Conservation (phyloP, 64 coral and sea anemone genomes). For the Pocillopora damicornis region DNA sequence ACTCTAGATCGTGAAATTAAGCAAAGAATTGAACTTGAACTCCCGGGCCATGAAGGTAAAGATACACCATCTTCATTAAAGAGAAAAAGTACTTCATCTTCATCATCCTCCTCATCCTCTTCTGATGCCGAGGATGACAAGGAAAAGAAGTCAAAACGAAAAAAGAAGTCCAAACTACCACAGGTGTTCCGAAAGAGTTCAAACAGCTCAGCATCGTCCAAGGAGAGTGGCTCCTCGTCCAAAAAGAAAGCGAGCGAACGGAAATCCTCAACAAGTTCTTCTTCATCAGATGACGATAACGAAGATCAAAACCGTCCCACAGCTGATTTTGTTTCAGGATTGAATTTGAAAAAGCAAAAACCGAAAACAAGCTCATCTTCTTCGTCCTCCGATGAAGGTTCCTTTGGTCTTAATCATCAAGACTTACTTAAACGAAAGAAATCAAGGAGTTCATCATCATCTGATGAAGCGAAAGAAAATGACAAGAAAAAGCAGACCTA, state of each 20-base stretch:
- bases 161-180: constrained; percentile 10
- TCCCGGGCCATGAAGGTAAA: neutral
- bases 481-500: neutral
- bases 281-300: neutral
- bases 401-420: neutral
- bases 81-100: neutral
- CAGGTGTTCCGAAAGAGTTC: neutral
- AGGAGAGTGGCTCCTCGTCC: neutral
- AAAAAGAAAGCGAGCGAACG: neutral
- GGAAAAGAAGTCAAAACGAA: neutral
- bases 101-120: constrained; percentile 5
- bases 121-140: constrained; percentile 2
- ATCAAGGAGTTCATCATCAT: neutral
- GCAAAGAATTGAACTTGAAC: constrained; percentile 28
- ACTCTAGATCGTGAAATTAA: constrained; percentile 9
- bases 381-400: neutral
- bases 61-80: neutral
- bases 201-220: neutral
- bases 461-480: neutral
- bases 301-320: neutral
- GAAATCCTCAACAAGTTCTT: constrained; percentile 18
- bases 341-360: neutral
- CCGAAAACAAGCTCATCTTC: neutral
- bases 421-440: neutral
- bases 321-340: neutral